These are phyloP conservation scores for Bedellia somnulentella DNA, from an alignment of 2,888 invertebrate genomes.

Conservation along the genomic window DNA sequence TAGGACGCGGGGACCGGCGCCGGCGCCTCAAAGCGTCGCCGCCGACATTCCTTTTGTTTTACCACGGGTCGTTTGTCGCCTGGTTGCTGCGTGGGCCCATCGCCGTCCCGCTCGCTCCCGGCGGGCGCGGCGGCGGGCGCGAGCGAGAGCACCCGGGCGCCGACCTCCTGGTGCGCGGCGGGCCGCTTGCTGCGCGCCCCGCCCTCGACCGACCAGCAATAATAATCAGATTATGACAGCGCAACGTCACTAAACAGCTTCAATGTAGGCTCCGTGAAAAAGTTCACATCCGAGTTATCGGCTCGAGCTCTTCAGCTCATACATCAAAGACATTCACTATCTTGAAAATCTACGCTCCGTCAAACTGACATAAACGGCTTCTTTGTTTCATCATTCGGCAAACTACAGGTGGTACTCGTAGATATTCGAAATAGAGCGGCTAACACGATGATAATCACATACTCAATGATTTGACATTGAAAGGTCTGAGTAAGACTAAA, in stretches of 20 bases:
- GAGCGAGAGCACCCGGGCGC: slow-evolving; percentile 46
- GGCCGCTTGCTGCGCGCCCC: slow-evolving; percentile 48
- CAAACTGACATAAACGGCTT: slow-evolving; percentile 23
- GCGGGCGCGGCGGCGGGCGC: slow-evolving; percentile 15
- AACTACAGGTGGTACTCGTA: slow-evolving; percentile 19
- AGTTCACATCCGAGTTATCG: slow-evolving; percentile 14
- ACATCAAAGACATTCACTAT: neutral
- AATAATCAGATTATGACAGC: slow-evolving; percentile 61
- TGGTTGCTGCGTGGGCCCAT: slow-evolving; percentile 30
- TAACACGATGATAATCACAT: no score
- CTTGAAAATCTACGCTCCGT: slow-evolving; percentile 4
- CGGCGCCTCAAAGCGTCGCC: slow-evolving; percentile 59
- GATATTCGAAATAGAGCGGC: no score
- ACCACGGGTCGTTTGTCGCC: slow-evolving; percentile 61
- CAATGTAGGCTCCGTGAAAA: no score
- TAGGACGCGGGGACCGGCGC: slow-evolving; percentile 54
- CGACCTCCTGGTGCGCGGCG: slow-evolving; percentile 51
- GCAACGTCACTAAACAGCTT: slow-evolving; percentile 31
- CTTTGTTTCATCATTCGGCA: slow-evolving; percentile 16
- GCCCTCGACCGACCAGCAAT: slow-evolving; percentile 39
- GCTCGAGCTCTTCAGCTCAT: slow-evolving; percentile 3
- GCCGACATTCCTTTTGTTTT: slow-evolving; percentile 62
- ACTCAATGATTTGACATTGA: neutral
- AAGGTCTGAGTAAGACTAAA: slow-evolving; percentile 17
- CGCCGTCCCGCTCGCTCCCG: slow-evolving; percentile 19